phyloP scores from a whole-genome alignment of 2,888 invertebrate genomes.

The Hoplodrina ambigua region DNA sequence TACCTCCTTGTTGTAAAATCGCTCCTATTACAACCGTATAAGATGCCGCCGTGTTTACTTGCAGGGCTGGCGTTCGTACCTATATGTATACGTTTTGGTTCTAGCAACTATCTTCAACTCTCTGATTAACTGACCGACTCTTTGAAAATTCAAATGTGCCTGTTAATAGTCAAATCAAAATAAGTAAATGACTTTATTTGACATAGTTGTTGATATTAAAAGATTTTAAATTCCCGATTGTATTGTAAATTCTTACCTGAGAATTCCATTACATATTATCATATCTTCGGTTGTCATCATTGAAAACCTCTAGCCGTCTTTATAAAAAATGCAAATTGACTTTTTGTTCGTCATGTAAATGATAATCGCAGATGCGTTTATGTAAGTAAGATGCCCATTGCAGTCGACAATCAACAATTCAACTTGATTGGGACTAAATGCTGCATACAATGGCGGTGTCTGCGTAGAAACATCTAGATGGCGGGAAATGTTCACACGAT shows the following conservation, averaged over 20 bases:
- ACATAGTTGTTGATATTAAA: not conserved
- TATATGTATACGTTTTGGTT: too few relatives aligned
- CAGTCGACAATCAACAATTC: constrained; percentile 51
- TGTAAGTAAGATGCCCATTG: constrained; percentile 54
- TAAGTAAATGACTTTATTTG: not conserved
- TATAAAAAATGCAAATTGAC: constrained; percentile 62
- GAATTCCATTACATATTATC: constrained; percentile 52
- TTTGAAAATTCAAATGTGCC: too few relatives aligned
- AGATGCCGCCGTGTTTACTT: too few relatives aligned
- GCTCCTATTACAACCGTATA: too few relatives aligned
- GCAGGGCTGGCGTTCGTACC: too few relatives aligned
- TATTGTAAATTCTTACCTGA: constrained; percentile 51
- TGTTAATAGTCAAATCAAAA: too few relatives aligned
- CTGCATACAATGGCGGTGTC: constrained; percentile 53
- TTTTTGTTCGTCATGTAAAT: constrained; percentile 64
- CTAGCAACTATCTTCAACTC: too few relatives aligned
- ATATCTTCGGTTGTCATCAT: constrained; percentile 51
- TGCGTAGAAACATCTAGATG: constrained; percentile 52
- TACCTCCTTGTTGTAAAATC: too few relatives aligned
- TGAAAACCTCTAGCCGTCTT: constrained; percentile 35
- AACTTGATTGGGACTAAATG: constrained; percentile 58
- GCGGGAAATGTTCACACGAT: constrained; percentile 58
- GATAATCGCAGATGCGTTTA: constrained; percentile 54
- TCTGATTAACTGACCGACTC: too few relatives aligned
- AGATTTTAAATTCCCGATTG: constrained; percentile 28